A percentile compares a stretch with the other conserved stretches of the same genome.
Evolutionary conservation across 2,888 invertebrate genomes (phyloP).

Genomic region (Petrolisthes manimaculis): DNA sequence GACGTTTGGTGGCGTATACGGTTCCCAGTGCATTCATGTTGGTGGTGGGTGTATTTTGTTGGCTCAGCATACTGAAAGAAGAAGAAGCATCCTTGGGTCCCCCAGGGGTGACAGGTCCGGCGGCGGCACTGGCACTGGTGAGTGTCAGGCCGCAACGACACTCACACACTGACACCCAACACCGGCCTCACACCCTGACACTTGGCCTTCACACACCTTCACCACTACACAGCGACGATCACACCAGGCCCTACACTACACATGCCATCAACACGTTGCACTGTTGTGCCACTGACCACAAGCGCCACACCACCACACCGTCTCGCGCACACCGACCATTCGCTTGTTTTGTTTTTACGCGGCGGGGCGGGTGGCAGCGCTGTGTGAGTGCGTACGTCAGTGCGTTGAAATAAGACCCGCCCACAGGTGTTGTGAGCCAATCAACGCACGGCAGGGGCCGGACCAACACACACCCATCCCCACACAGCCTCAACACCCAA

Average conservation of each 20-base stretch:
- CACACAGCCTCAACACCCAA: constrained; percentile 25
- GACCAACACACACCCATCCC: constrained; percentile 27
- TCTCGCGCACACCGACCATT: constrained; percentile 54
- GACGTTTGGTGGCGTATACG: constrained; percentile 95
- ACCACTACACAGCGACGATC: constrained; percentile 31
- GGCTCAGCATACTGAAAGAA: constrained; percentile 46
- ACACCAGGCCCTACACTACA: constrained; percentile 32
- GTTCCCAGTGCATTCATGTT: constrained; percentile 86
- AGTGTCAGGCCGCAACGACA: constrained; percentile 34
- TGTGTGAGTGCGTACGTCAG: constrained; percentile 50
- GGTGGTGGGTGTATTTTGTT: constrained; percentile 56
- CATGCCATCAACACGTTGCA: constrained; percentile 51
- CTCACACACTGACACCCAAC: constrained; percentile 28
- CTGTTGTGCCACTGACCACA: constrained; percentile 46
- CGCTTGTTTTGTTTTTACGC: constrained; percentile 60
- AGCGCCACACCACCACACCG: constrained; percentile 54
- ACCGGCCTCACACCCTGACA: constrained; percentile 12
- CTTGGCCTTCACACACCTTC: neutral
- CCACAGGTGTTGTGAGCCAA: constrained; percentile 35
- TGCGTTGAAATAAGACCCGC: constrained; percentile 25
- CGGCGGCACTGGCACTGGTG: neutral
- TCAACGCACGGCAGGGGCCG: constrained; percentile 8
- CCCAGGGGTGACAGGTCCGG: constrained; percentile 3
- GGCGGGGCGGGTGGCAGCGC: constrained; percentile 39
- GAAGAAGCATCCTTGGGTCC: constrained; percentile 40